These are phyloP conservation scores for Pseudochaenichthys georgianus DNA, from an alignment of 2,797 vertebrate genomes.

Conservation along the genomic window DNA sequence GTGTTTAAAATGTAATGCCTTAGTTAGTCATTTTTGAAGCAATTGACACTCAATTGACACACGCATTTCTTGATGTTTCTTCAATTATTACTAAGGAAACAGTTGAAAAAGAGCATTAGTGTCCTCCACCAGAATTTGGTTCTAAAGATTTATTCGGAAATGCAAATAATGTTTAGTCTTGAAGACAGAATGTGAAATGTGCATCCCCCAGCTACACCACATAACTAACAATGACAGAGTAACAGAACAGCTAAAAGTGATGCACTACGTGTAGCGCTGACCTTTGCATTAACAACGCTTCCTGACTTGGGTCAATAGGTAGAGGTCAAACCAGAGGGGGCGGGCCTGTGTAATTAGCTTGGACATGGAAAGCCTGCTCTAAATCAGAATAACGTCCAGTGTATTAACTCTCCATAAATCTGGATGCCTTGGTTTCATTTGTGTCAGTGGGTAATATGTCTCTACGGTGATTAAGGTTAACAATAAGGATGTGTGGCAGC, in stretches of 20 bases:
- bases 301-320: slow-evolving; percentile 66
- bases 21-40: not conserved
- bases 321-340: slow-evolving; percentile 63
- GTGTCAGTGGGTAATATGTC: slow-evolving; percentile 29
- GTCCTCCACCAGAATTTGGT: not conserved
- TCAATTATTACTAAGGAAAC: too few species aligned
- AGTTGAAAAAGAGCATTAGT: not conserved
- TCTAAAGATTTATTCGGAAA: not conserved
- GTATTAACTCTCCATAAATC: slow-evolving; percentile 40
- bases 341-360: slow-evolving; percentile 59
- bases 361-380: slow-evolving; percentile 48
- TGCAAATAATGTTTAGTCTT: not conserved
- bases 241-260: slow-evolving; percentile 29
- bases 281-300: slow-evolving; percentile 66
- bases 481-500: slow-evolving; percentile 51
- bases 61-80: not conserved
- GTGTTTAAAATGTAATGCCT: not conserved
- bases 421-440: slow-evolving; percentile 26
- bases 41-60: not conserved
- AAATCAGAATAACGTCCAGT: slow-evolving; percentile 48
- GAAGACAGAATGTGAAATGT: slow-evolving; percentile 2
- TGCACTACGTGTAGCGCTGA: slow-evolving; percentile 37
- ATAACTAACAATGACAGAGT: slow-evolving; percentile 5
- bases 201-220: not conserved
- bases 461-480: slow-evolving; percentile 41